Percentiles rank a stretch among this genome's conserved stretches.
phyloP scores from a whole-genome alignment of 2,113 vertebrate genomes.

The Mungos mungo region DNA sequence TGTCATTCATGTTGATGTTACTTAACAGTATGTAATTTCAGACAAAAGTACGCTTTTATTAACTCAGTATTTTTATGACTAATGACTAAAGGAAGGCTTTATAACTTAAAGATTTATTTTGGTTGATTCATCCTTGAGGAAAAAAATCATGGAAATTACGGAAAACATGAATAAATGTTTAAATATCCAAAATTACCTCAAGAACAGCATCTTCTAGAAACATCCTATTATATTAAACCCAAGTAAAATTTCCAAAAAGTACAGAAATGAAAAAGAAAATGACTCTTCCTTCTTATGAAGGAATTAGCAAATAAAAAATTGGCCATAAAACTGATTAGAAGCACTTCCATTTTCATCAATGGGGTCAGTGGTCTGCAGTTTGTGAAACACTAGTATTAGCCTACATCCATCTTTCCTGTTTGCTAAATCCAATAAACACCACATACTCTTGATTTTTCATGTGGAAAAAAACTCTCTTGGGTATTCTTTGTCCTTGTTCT shows the following conservation, averaged over 20 bases:
- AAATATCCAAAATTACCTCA: conserved; percentile 32
- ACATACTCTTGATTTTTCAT: not conserved
- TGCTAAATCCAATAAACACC: not conserved
- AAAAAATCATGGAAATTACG: not conserved
- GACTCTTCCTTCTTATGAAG: not conserved
- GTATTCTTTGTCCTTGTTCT: not conserved
- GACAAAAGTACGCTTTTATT: conserved; percentile 40
- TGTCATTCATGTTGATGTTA: not conserved
- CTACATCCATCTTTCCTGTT: not conserved
- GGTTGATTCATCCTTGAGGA: not conserved
- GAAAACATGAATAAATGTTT: conserved; percentile 37
- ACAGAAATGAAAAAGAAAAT: not conserved
- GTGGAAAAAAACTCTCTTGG: not conserved
- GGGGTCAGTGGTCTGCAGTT: not conserved
- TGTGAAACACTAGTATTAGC: too few species aligned
- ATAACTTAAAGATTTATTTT: conserved; percentile 30
- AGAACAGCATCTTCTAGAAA: conserved; percentile 15
- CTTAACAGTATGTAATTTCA: not conserved
- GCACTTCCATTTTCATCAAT: too few species aligned
- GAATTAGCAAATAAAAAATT: not conserved
- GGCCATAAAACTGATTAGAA: too few species aligned
- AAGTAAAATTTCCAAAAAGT: not conserved
- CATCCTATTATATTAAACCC: not conserved
- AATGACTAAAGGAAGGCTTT: conserved; percentile 39
- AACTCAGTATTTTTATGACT: conserved; percentile 12